Percentiles rank a stretch among this genome's conserved stretches.
Evolutionary conservation across 1,140 invertebrate species (phyloP).

Genomic region (Tetragonula clypearis): DNA sequence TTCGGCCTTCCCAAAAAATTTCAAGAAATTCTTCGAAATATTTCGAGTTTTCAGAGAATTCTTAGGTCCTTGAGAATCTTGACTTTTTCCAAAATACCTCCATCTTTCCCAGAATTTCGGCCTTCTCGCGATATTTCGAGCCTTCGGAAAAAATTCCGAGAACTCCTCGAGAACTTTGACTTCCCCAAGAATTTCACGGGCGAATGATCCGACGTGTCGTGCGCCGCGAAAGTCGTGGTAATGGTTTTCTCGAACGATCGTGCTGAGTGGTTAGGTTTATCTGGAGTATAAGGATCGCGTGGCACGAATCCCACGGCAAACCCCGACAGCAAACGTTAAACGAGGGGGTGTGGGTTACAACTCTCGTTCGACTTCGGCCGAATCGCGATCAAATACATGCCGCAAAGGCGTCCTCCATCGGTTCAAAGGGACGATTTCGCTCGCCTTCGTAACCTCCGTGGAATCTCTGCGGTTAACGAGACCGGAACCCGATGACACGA

Average conservation of each 20-base stretch:
- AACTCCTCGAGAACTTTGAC: too few relatives aligned
- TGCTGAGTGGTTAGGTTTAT: background rate
- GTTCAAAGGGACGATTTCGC: slow-evolving; percentile 28
- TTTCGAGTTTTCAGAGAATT: too few relatives aligned
- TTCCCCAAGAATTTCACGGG: too few relatives aligned
- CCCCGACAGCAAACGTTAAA: slow-evolving; percentile 31
- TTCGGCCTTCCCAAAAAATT: too few relatives aligned
- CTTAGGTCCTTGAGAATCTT: too few relatives aligned
- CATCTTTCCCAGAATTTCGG: too few relatives aligned
- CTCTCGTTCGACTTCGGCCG: background rate
- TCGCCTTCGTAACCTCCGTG: background rate
- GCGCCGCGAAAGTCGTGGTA: background rate
- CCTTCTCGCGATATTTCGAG: too few relatives aligned
- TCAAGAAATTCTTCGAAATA: too few relatives aligned
- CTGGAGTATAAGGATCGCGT: slow-evolving; percentile 6
- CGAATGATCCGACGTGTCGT: too few relatives aligned
- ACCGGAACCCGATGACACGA: slow-evolving; percentile 6
- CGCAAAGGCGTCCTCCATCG: background rate
- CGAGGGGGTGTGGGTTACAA: slow-evolving; percentile 8
- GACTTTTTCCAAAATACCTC: too few relatives aligned
- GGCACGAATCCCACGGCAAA: slow-evolving; percentile 24
- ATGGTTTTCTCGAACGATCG: background rate
- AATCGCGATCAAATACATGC: slow-evolving; percentile 21
- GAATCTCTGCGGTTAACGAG: slow-evolving; percentile 21
- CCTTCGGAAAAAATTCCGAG: too few relatives aligned